Evolutionary conservation across 2,888 invertebrate species (phyloP), one percentile per base, ranked within the genome.

Genomic region (Scaptodrosophila latifasciaeformis): DNA sequence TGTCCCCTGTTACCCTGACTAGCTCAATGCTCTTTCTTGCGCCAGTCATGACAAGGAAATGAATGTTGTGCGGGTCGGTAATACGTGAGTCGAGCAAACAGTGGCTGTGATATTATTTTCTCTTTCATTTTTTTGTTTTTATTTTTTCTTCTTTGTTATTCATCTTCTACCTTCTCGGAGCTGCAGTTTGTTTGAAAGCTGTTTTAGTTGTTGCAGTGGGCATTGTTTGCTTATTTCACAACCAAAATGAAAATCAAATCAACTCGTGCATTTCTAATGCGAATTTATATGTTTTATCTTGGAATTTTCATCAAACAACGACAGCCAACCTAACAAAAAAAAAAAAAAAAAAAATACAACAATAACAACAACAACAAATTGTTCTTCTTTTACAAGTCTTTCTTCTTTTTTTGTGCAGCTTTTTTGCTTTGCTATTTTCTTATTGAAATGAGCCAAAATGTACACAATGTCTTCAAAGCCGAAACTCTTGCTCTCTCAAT

Each of bases 191-290:
- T 48, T 46, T 54, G 43, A 49, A 29, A 37, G 29, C 19, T 37
- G 43, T 40, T 40, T 45, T 42, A 18, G 9, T 34, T 40, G 47
- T 37, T 49, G 59, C 63, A 70, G 12, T 67, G 72, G 77, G 62
- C 80, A 77, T 80, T 74, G 74, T 74, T 74, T 80, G 60, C 61
- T 55, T 58, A 62, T 59, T 74, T 75, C 59, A 60, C 61, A 71
- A 64, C 63, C 71, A 70, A 78, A 81, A 71, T 75, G 70, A 72
- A 83, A 79, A 77, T 68, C 62, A 77, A 79, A 72, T 79, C 81
- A 83, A 81, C 70, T 85, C 84, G 85, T 85, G 84, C 85, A 84
- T 83, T 83, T 81, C 74, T 85, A 83, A 84, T 85, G 80, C 75
- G 75, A 81, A 75, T 83, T 80, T 82, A 72, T 82, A 72, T 72